A percentile compares a stretch with the other conserved stretches of the same genome.
phyloP scores from a whole-genome alignment of 53 echinoderm and acorn worm genomes.

The Patiria pectinifera region DNA sequence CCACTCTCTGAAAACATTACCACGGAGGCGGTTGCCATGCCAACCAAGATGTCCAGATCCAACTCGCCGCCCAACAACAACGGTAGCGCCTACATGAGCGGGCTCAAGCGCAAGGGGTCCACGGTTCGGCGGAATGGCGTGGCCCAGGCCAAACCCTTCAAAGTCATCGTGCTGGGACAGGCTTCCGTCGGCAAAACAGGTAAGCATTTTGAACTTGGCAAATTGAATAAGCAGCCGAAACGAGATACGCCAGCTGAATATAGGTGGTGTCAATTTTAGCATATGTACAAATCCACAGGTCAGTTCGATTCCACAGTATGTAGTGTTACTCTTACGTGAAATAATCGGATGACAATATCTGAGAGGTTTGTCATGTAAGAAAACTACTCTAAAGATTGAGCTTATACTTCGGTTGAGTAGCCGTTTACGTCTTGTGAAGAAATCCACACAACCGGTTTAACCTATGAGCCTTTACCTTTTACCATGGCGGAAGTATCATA shows the following conservation, averaged over 20 bases:
- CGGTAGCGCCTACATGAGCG: slow-evolving; percentile 28
- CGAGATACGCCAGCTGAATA: not conserved
- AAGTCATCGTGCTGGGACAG: slow-evolving; percentile 89
- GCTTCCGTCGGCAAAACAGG: slow-evolving; percentile 96
- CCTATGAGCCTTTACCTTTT: too few relatives aligned
- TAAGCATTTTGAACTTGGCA: slow-evolving; percentile 25
- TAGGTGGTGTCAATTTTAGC: too few relatives aligned
- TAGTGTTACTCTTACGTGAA: too few relatives aligned
- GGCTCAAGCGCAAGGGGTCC: slow-evolving; percentile 45
- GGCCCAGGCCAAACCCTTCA: slow-evolving; percentile 77
- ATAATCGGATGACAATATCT: too few relatives aligned
- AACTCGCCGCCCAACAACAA: slow-evolving; percentile 49
- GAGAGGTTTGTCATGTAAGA: too few relatives aligned
- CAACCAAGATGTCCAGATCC: slow-evolving; percentile 45
- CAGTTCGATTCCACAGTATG: too few relatives aligned
- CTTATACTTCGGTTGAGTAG: too few relatives aligned
- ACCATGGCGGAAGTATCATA: too few relatives aligned
- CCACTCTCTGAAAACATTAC: slow-evolving; percentile 26
- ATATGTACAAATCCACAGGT: too few relatives aligned
- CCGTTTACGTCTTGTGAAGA: too few relatives aligned
- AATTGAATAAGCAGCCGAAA: not conserved
- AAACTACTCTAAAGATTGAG: too few relatives aligned
- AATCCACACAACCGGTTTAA: too few relatives aligned
- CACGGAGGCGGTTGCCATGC: slow-evolving; percentile 46
- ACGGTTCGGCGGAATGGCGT: slow-evolving; percentile 73